Conservation (phyloP, 2,888 invertebrate species). For the Epinotia nisella region DNA sequence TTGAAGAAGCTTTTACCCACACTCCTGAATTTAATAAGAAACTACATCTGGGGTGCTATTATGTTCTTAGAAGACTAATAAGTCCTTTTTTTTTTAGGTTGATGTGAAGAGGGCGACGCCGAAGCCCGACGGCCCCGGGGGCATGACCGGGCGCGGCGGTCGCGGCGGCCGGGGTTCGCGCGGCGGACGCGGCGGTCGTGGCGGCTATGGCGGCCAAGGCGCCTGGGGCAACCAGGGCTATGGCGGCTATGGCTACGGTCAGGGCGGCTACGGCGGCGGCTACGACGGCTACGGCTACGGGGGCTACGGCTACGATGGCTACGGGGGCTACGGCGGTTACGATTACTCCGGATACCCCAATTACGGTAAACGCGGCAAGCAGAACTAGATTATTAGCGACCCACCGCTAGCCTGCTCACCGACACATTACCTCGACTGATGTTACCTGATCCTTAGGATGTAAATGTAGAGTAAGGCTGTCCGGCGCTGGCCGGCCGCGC, state of each 20-base stretch:
- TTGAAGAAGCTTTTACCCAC: conserved; percentile 77
- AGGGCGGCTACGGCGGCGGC: conserved; percentile 89
- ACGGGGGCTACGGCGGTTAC: conserved; percentile 91
- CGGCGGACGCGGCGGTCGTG: conserved; percentile 89
- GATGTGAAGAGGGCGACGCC: conserved; percentile 98
- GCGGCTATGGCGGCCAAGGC: conserved; percentile 87
- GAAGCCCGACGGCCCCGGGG: conserved; percentile 91
- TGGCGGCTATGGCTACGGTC: conserved; percentile 89
- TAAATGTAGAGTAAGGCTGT: conserved; percentile 78
- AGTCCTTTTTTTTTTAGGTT: conserved; percentile 82
- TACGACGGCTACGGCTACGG: conserved; percentile 90
- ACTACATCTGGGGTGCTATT: not conserved
- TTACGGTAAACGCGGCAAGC: conserved; percentile 89
- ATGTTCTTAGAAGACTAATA: not conserved
- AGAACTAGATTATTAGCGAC: conserved; percentile 74
- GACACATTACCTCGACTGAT: conserved; percentile 85
- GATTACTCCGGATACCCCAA: conserved; percentile 92
- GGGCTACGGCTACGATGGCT: conserved; percentile 90
- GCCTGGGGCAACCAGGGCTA: conserved; percentile 88
- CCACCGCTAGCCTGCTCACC: conserved; percentile 76
- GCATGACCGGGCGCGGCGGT: conserved; percentile 86
- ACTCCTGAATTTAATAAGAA: conserved; percentile 88
- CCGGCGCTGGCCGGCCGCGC: conserved; percentile 49
- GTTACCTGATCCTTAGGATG: conserved; percentile 83
- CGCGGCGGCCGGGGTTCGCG: conserved; percentile 88